Base-by-base conservation (phyloP, 2,113 vertebrate species). In the Sturnus vulgaris region DNA sequence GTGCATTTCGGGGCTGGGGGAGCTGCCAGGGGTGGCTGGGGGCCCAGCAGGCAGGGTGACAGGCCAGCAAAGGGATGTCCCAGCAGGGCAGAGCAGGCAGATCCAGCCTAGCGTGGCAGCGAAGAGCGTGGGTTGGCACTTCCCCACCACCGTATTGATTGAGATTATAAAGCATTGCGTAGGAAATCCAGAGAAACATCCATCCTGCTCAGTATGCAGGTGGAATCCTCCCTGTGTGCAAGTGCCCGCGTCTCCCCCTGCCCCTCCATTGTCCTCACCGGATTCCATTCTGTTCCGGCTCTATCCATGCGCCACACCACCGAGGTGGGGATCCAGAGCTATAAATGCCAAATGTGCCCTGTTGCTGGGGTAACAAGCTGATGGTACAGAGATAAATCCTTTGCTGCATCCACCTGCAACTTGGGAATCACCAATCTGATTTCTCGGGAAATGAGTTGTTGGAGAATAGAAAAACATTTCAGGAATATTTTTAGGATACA, bases 361-460 rank as follows among this genome's bases (percentile, higher is more conserved):
- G 94, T 97, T 97, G 96, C 97, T 96, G 95, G 80, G 95, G 96
- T 95, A 97, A 97, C 95, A 93, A 88, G 83, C 86, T n/a, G 83
- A 40, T 82, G 84, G 78, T 6, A 50, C 76, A 80, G 76, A 88
- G 77, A 93, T 4, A 92, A 93, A 95, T 57, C 93, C 69, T 96
- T 69, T 69, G 42, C 93, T 91, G 82, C 87, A 94, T 91, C 90
- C 94, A 86, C 90, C 92, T 88, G 91, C 88, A 93, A 95, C 76
- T 93, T 93, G 77, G 93, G 95, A 86, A 92, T 87, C 88, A 73
- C 79, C 39, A 37, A 49, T 82, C 20, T 44, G 33, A 72, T 95
- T 89, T 72, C 73, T 83, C 7, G 0, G 87, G 60, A 83, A 91
- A 88, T 7, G 5, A 80, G 50, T 81, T 88, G 35, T 59, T 46